Base-by-base conservation (phyloP, 2,797 vertebrate species). In the Darevskia nairensis region DNA sequence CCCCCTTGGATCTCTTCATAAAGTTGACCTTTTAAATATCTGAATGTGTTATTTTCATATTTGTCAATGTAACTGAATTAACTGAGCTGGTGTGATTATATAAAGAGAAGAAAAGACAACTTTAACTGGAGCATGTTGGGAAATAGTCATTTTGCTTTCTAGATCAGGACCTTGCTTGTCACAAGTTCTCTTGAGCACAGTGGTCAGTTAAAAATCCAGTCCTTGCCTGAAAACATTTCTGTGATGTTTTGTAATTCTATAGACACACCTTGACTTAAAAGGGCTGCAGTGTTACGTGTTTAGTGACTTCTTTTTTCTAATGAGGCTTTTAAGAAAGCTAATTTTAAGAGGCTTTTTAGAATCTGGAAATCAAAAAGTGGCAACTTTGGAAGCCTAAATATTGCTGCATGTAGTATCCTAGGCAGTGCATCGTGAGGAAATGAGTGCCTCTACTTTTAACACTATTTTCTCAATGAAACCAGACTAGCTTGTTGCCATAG, bases 401-500 rank as follows among this genome's bases (percentile, higher is more conserved):
- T 50, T 19, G 68, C 27, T 6, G 4, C 11, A 9, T 10, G 17
- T 29, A 74, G 6, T 29, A 66, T 46, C 10, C 5, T 19, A 32
- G 72, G 25, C 21, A 78, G 59, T 32, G 9, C 3, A 44, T 84
- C n/a, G 1, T 44, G 32, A n/a, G 17, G 9, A 59, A 27, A 8
- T 10, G 35, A 77, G 39, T 1, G 3, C 41, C 79, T 44, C 6
- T 29, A 4, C 21, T 69, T 59, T 44, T n/a, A 23, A 32, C 29
- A 25, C 13, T 39, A 17, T 69, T 81, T 90, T 80, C 82, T 87
- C 71, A 85, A 84, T 69, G 44, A 87, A 87, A 76, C 8, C 27
- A 66, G 29, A 2, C 23, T 72, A 69, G 29, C 27, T 69, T 10
- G 82, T 90, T 90, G 27, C 89, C 89, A 85, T 87, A 74, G 86